phyloP scores from a whole-genome alignment of 2,113 vertebrate genomes.

The Lampris megalopsis region DNA sequence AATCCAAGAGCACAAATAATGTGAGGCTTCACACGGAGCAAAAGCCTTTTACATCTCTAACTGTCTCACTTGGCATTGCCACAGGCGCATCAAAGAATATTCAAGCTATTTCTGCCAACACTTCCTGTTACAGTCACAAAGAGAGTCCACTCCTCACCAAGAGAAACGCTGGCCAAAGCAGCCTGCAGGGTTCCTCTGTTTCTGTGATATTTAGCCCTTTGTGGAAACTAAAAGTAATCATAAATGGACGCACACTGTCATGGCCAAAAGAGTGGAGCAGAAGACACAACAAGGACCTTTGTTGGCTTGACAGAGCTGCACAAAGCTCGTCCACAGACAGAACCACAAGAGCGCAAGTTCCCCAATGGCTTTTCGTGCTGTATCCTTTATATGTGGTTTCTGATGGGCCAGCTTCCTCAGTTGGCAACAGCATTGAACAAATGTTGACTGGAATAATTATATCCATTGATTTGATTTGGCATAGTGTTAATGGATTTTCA shows the following conservation, averaged over 20 bases:
- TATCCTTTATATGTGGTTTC: conserved; percentile 48
- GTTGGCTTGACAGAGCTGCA: conserved; percentile 23
- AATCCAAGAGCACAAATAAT: conserved; percentile 19
- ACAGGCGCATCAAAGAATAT: conserved; percentile 40
- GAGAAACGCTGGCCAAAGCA: conserved; percentile 51
- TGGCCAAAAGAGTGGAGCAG: conserved; percentile 31
- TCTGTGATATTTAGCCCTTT: conserved; percentile 50
- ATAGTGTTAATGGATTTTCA: conserved; percentile 42
- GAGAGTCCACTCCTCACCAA: conserved; percentile 46
- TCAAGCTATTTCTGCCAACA: conserved; percentile 47
- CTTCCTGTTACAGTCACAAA: conserved; percentile 56
- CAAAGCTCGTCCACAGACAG: conserved; percentile 43
- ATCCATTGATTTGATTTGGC: conserved; percentile 37
- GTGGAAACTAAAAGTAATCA: conserved; percentile 60
- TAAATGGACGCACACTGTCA: conserved; percentile 50
- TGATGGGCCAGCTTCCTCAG: conserved; percentile 69
- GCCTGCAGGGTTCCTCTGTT: conserved; percentile 53
- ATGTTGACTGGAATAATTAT: conserved; percentile 46
- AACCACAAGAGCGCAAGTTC: conserved; percentile 50
- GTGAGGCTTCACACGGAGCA: conserved; percentile 15
- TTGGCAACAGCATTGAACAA: conserved; percentile 52
- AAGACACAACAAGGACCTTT: conserved; percentile 4
- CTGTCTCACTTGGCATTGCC: conserved; percentile 33
- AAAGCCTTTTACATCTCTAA: conserved; percentile 34
- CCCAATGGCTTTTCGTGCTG: conserved; percentile 63